Percentiles rank a stretch among this genome's conserved stretches.
phyloP scores from a whole-genome alignment of 2,888 invertebrate species.

The Athetis lepigone region DNA sequence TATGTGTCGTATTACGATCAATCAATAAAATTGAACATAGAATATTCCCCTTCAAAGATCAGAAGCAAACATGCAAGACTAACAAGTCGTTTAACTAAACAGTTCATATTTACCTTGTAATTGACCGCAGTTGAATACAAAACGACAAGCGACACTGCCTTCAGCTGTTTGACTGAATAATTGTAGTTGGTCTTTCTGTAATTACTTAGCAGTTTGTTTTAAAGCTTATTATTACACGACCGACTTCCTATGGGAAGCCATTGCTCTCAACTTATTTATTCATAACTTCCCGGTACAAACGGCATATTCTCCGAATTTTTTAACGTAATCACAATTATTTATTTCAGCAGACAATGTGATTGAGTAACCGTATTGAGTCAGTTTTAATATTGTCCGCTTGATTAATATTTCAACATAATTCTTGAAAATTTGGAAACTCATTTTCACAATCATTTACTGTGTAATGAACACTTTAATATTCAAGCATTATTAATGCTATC shows the following conservation, averaged over 20 bases:
- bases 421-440: conserved; percentile 54
- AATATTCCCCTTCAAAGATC: conserved; percentile 56
- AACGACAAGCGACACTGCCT: conserved; percentile 76
- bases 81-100: conserved; percentile 67
- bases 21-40: conserved; percentile 63
- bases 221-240: conserved; percentile 84
- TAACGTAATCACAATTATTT: conserved; percentile 62
- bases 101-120: conserved; percentile 72
- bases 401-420: conserved; percentile 53
- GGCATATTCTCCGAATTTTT: conserved; percentile 76
- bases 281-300: conserved; percentile 79
- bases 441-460: conserved; percentile 53
- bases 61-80: conserved; percentile 54
- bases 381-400: conserved; percentile 44
- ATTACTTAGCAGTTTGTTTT: conserved; percentile 88
- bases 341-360: conserved; percentile 39
- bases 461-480: conserved; percentile 56
- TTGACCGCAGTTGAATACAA: conserved; percentile 79
- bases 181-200: conserved; percentile 84
- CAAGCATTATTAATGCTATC: conserved; percentile 49
- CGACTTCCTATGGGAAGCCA: conserved; percentile 79
- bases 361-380: conserved; percentile 33
- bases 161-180: conserved; percentile 84
- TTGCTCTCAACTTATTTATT: conserved; percentile 84
- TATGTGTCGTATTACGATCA: conserved; percentile 36